These are phyloP conservation scores for Crocuta crocuta DNA, from an alignment of 2,113 vertebrate species.

Conservation along the genomic window DNA sequence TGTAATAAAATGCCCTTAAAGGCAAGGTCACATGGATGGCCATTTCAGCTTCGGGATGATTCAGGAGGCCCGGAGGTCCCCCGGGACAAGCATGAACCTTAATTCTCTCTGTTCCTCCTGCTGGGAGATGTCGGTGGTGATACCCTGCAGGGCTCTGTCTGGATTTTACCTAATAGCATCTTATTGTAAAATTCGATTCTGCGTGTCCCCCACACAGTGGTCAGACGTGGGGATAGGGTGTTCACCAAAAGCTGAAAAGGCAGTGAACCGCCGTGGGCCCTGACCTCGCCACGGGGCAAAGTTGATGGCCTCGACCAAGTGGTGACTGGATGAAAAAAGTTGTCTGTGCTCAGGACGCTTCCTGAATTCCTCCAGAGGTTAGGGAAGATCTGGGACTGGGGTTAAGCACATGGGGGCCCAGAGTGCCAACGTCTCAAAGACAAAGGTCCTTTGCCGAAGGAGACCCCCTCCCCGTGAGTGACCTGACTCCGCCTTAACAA, in stretches of 20 bases:
- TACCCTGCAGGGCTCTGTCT: background rate
- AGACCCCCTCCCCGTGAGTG: background rate
- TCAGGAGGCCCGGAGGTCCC: background rate
- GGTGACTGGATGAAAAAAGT: too few relatives aligned
- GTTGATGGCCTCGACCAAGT: fast-evolving
- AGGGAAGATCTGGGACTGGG: background rate
- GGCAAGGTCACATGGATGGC: background rate
- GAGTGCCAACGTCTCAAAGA: background rate
- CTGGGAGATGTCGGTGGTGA: fast-evolving
- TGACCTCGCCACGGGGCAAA: background rate
- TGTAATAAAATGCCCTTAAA: background rate
- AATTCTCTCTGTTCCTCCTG: background rate
- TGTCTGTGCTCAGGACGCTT: background rate
- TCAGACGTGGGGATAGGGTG: fast-evolving
- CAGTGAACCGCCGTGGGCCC: background rate
- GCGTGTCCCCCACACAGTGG: fast-evolving
- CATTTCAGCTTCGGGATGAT: background rate
- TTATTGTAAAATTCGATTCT: background rate
- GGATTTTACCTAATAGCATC: background rate
- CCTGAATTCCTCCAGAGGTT: background rate
- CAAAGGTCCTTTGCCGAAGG: background rate
- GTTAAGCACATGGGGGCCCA: too few relatives aligned
- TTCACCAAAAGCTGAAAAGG: background rate
- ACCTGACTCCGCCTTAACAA: background rate
- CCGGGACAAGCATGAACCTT: background rate